A percentile compares a stretch with the other conserved stretches of the same genome.
Evolutionary conservation across 2,888 invertebrate species (phyloP).

Genomic region (Dryocosmus kuriphilus): DNA sequence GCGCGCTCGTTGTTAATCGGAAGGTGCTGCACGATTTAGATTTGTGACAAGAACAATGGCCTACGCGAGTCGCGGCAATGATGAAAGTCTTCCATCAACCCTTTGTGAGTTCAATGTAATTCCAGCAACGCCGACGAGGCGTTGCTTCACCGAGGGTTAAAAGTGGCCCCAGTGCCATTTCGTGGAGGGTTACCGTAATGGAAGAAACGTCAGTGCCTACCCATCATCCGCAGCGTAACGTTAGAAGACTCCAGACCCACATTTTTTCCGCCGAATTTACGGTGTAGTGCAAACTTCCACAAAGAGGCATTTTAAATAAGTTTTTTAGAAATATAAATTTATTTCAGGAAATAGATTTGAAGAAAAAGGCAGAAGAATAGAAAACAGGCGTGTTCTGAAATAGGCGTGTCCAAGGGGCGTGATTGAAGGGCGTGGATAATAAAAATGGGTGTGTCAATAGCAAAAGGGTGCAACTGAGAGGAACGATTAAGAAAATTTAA

Average conservation of each 20-base stretch:
- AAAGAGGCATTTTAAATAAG: too few species aligned
- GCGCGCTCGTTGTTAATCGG: constrained; percentile 16
- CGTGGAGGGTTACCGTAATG: constrained; percentile 59
- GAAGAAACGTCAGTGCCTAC: constrained; percentile 60
- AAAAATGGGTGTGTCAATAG: too few species aligned
- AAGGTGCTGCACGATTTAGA: constrained; percentile 25
- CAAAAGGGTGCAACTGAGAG: too few species aligned
- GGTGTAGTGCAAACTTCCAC: too few species aligned
- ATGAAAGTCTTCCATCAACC: constrained; percentile 67
- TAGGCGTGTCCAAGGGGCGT: too few species aligned
- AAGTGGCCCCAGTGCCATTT: constrained; percentile 55
- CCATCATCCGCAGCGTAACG: background rate
- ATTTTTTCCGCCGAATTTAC: too few species aligned
- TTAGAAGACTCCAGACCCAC: background rate
- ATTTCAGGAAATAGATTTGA: too few species aligned
- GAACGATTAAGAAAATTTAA: too few species aligned
- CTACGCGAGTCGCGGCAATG: constrained; percentile 31
- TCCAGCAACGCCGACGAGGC: constrained; percentile 57
- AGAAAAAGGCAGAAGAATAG: background rate
- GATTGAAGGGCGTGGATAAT: too few species aligned
- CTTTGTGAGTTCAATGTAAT: constrained; percentile 66
- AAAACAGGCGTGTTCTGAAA: too few species aligned
- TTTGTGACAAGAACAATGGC: constrained; percentile 36
- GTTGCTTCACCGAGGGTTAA: constrained; percentile 51
- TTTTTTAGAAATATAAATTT: too few species aligned